Evolutionary conservation across 2,797 vertebrate species (phyloP), one percentile per base, ranked within the genome.

Genomic region (Miichthys miiuy): DNA sequence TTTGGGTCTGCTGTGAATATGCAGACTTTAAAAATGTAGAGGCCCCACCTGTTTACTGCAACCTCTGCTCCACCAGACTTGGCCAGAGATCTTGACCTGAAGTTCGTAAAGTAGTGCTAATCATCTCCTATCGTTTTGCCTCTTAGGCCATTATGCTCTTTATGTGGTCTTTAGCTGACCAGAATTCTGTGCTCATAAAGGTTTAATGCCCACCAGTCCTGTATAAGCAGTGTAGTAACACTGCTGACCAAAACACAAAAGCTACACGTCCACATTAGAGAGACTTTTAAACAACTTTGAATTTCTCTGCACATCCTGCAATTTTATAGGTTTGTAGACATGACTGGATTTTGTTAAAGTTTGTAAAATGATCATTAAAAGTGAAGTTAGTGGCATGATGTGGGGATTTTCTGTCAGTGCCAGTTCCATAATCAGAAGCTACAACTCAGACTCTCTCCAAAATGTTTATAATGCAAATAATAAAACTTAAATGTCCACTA

Each of bases 1-100:
- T 77, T 84, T 79, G 51, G 69, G 54, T 48, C 69, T 83, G 60
- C 76, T 76, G 78, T 81, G 74, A 81, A 82, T 86, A 80, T 89
- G 79, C 63, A 80, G 75, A 69, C 74, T 65, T 91, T 83, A 85
- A 92, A 92, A 90, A 91, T 90, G 83, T 47, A 91, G 70, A 71
- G 72, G n/a, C 38, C 58, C 58, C 79, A 88, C 75, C 83, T 90
- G 88, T 72, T 82, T 64, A 68, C 69, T 70, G 75, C 16, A 9
- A 84, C 73, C 80, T 75, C 57, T 63, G 46, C 41, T 68, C 50
- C 67, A 21, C n/a, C 55, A 65, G 46, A 75, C 61, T 64, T 75
- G 69, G 78, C 58, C 48, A 61, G 50, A 64, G 75, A 79, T 52
- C 69, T 84, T 0, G 17, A 80, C 75, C 62, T 58, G 11, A 60